These are phyloP conservation scores for Lasioglossum lativentre DNA, from an alignment of 2,888 invertebrate genomes.

Conservation along the genomic window DNA sequence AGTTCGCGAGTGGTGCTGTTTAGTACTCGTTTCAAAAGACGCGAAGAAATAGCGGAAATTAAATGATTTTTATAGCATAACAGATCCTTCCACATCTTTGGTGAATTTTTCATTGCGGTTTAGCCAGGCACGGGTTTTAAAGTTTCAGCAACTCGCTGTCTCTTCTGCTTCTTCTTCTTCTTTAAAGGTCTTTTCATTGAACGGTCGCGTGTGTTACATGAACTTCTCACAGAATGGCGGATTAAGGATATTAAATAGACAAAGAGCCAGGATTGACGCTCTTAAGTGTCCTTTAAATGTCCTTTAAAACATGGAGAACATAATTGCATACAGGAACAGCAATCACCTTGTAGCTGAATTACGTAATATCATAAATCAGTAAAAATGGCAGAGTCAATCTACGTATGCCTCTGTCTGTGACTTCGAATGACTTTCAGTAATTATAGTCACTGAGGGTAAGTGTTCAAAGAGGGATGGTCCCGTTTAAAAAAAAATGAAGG, in stretches of 20 bases:
- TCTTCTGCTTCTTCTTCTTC: neutral
- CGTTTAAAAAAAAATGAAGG: too few species aligned
- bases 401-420: too few species aligned
- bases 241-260: neutral
- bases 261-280: too few species aligned
- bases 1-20: neutral
- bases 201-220: neutral
- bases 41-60: neutral
- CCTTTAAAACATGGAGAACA: too few species aligned
- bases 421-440: too few species aligned
- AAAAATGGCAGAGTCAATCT: too few species aligned
- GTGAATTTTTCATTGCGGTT: neutral
- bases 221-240: neutral
- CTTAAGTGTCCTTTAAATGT: too few species aligned
- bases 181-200: neutral
- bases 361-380: too few species aligned
- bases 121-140: neutral
- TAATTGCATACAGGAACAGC: too few species aligned
- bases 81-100: neutral
- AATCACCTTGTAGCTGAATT: too few species aligned
- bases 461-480: too few species aligned
- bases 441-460: too few species aligned
- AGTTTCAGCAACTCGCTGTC: neutral
- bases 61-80: neutral
- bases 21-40: neutral